Evolutionary conservation across 2,113 vertebrate species (phyloP), one percentile per base, ranked within the genome.

Genomic region (Benitochromis conjunctus): DNA sequence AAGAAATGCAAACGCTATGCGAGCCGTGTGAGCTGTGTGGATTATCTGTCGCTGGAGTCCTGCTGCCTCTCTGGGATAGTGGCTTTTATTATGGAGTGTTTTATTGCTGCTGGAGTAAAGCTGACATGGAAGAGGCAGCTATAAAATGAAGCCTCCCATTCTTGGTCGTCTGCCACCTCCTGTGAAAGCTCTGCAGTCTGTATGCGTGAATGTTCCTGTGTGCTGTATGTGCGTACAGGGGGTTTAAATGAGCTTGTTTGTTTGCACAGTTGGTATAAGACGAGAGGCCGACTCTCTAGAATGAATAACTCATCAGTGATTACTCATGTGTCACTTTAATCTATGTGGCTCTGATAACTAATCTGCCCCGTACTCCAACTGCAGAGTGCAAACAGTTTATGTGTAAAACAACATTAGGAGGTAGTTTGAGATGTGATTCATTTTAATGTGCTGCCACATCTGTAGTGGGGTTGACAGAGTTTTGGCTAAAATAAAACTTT

Each of bases 71-170:
- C 85, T 88, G 89, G 94, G 91, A 92, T 93, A 89, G 88, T 60
- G 89, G 88, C 93, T 96, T 96, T 95, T 95, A 95, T 96, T 96
- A 94, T 95, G 94, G 93, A 95, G 95, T 95, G 94, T 95, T 96
- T 96, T 96, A 96, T 95, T 96, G 94, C 93, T 94, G 94, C 91
- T 85, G 91, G 91, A 95, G 94, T 93, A 87, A 93, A 92, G 94
- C 94, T 94, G 95, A 95, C 95, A 95, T 95, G 94, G 90, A 94
- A 92, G 93, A 93, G 91, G 94, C 94, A 91, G 95, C 94, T 94
- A 94, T 95, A 94, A 96, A 96, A 95, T 88, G 89, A 93, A 93
- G 90, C 87, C 85, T 91, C 91, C 89, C 89, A 83, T 92, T 94
- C 92, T 94, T 86, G 86, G 86, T 88, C 24, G 83, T 92, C 92